Percentiles rank a stretch among this genome's conserved stretches.
Evolutionary conservation across 1,140 invertebrate genomes (phyloP).

Genomic region (Bombus huntii): DNA sequence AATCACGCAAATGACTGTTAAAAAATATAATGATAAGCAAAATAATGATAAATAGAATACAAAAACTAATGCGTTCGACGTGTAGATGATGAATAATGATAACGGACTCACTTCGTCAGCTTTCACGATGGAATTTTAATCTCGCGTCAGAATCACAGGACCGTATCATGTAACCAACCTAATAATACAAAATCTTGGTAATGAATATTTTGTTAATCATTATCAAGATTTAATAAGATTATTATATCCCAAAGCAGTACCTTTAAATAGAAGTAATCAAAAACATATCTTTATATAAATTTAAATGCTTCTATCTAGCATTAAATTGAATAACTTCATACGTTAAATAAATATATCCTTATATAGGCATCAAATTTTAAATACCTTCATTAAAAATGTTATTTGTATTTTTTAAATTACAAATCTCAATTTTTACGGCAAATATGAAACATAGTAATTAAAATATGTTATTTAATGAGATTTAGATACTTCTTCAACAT

Average conservation of each 20-base stretch:
- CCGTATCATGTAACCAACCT: conserved; percentile 44
- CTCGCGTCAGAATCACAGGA: conserved; percentile 54
- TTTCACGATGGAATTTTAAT: conserved; percentile 56
- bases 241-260: no score
- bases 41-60: neutral
- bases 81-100: conserved; percentile 59
- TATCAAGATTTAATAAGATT: no score
- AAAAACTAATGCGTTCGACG: conserved; percentile 1
- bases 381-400: neutral
- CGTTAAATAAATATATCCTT: neutral
- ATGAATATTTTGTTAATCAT: neutral
- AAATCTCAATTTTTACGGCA: neutral
- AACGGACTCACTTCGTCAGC: conserved; percentile 54
- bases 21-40: neutral
- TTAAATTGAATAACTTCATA: neutral
- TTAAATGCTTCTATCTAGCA: neutral
- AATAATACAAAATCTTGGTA: conserved; percentile 24
- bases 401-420: neutral
- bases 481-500: neutral
- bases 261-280: neutral
- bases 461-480: neutral
- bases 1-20: neutral
- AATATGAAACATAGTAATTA: neutral
- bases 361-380: neutral
- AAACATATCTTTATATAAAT: neutral